Evolutionary conservation across 1,140 invertebrate species (phyloP), one percentile per base, ranked within the genome.

Genomic region (Theocolax elegans): DNA sequence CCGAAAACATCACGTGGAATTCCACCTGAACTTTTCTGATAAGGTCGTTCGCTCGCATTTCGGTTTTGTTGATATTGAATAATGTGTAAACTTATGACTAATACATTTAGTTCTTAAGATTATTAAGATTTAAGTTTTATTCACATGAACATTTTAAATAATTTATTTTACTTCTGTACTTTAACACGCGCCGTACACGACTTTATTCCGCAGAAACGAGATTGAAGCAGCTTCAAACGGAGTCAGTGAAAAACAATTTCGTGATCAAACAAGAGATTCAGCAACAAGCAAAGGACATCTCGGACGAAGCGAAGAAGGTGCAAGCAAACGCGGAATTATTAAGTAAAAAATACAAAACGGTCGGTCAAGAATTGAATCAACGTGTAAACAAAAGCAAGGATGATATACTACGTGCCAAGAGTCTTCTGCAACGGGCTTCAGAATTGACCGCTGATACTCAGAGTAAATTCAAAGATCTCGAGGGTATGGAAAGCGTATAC

Each of bases 401-500:
- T 3, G 90, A 93, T 0, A 91, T 93, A 72, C 88, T 90, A 60
- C 87, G 91, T 70, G 93, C 95, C 7, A 90, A 93, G 74, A 82
- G 86, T 29, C 81, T 97, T 21, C 86, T 94, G 27, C 89, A 92
- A 69, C 86, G 90, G 68, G 94, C 94, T 2, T 92, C 90, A 51
- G 90, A 91, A 72, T 82, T 96, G 1, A 93, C 93, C 0, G 90
- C 91, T 64, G 91, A 92, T 71, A 93, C 93, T 0, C 89, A 90
- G 73, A 89, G 86, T 12, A 94, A 95, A 80, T 85, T 94, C 10
- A 91, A 91, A 72, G 89, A 93, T 71, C 83, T 96, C 15, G 87
- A 90, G 79, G 90, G 91, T 82, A 88, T 85, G 85, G 85, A 85
- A 19, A 80, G 80, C 27, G 84, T 85, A 4, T 85, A 86, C 25